Conservation (phyloP, 2,797 vertebrate species). For the Gadopsis marmoratus region DNA sequence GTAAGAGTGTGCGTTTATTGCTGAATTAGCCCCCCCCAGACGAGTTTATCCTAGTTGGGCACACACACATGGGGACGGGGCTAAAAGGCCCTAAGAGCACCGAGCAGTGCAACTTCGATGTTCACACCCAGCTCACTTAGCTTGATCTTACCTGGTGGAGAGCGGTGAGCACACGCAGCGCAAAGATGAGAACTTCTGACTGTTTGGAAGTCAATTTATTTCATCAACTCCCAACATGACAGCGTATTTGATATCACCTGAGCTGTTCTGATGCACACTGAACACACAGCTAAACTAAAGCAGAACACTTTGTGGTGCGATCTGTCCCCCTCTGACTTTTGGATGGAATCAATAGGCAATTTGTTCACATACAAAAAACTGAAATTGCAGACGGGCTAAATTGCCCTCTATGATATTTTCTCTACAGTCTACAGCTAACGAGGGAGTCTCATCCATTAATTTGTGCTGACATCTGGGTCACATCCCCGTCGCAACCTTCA, state of each 20-base stretch:
- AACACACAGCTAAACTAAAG: background rate
- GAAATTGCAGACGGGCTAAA: conserved; percentile 26
- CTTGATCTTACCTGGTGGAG: background rate
- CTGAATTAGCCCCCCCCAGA: background rate
- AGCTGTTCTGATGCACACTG: background rate
- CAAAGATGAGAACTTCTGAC: background rate
- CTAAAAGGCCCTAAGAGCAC: background rate
- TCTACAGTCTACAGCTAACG: conserved; percentile 25
- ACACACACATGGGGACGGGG: background rate
- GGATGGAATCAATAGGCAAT: conserved; percentile 61
- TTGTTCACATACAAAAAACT: conserved; percentile 46
- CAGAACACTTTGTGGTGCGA: background rate
- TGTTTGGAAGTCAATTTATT: conserved; percentile 23
- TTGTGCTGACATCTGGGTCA: conserved; percentile 27
- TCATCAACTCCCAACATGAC: background rate
- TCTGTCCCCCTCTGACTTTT: conserved; percentile 12
- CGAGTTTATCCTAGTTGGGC: background rate
- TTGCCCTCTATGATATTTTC: conserved; percentile 33
- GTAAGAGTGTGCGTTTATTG: no score
- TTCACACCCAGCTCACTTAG: background rate
- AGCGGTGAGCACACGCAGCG: background rate
- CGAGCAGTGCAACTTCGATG: background rate
- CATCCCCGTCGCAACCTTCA: conserved; percentile 10
- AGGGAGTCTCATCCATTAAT: conserved; percentile 26
- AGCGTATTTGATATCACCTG: conserved; percentile 4